Evolutionary conservation across 2,797 vertebrate genomes (phyloP).

Genomic region (Sandelia bainsii): DNA sequence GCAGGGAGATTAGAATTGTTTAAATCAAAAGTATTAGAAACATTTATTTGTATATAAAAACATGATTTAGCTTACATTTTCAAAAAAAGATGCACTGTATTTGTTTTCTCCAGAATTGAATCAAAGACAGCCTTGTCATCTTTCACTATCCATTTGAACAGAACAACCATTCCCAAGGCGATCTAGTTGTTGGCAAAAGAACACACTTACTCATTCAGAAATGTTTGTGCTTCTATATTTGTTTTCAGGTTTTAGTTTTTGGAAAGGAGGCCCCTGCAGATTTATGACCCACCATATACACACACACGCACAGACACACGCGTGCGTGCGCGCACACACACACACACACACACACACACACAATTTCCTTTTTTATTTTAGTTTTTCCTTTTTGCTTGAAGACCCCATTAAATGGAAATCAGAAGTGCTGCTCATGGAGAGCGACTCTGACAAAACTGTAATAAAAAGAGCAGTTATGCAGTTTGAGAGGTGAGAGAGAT

Average conservation of each 20-base stretch:
- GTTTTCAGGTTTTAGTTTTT: constrained; percentile 68
- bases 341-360: no score
- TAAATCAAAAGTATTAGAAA: constrained; percentile 66
- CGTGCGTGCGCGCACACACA: no score
- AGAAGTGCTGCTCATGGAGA: constrained; percentile 38
- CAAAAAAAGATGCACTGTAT: constrained; percentile 60
- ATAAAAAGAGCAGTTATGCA: constrained; percentile 24
- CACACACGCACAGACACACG: neutral
- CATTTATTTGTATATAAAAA: constrained; percentile 67
- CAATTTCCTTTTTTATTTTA: neutral
- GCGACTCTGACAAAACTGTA: constrained; percentile 31
- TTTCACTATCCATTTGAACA: constrained; percentile 46
- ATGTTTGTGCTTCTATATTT: constrained; percentile 92
- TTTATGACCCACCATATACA: constrained; percentile 50
- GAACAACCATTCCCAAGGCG: constrained; percentile 85
- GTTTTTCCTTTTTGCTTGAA: constrained; percentile 35
- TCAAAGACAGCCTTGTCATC: constrained; percentile 61
- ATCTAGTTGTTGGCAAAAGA: constrained; percentile 90
- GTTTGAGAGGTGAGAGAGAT: neutral
- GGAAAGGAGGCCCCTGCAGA: constrained; percentile 66
- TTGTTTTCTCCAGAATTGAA: constrained; percentile 35
- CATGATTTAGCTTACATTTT: constrained; percentile 69
- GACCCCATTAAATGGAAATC: constrained; percentile 64
- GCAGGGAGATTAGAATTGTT: constrained; percentile 80
- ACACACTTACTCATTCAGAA: constrained; percentile 87